Conservation (phyloP, 2,888 invertebrate species). For the Hyposoter didymator region DNA sequence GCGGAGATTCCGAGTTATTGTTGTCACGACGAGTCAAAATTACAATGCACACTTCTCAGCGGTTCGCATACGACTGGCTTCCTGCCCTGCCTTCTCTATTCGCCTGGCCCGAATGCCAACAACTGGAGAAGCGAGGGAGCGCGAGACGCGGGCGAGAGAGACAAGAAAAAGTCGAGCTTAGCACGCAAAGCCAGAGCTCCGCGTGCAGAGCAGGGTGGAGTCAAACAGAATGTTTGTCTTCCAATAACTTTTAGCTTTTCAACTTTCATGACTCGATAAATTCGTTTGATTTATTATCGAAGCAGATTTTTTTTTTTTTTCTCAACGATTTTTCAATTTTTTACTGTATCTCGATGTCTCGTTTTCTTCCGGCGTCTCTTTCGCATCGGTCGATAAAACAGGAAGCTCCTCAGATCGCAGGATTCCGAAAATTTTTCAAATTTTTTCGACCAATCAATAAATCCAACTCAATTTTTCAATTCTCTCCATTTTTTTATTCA, state of each 20-base stretch:
- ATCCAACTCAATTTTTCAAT: constrained; percentile 8
- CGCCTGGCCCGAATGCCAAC: constrained; percentile 23
- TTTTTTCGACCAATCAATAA: constrained; percentile 38
- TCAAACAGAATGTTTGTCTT: not conserved
- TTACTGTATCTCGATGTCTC: not conserved
- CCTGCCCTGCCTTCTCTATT: constrained; percentile 3
- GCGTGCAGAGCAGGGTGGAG: constrained; percentile 50
- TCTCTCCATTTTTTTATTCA: constrained; percentile 39
- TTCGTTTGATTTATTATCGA: constrained; percentile 1
- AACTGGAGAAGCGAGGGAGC: constrained; percentile 19
- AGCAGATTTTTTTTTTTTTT: not conserved
- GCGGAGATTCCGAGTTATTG: not conserved
- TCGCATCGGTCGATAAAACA: constrained; percentile 23
- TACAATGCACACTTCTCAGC: constrained; percentile 45
- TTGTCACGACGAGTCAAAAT: constrained; percentile 33
- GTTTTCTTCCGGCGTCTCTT: constrained; percentile 18
- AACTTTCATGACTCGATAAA: not conserved
- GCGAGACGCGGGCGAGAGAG: constrained; percentile 19
- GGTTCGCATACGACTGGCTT: constrained; percentile 65
- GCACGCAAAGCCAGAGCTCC: constrained; percentile 34
- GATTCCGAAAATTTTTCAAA: constrained; percentile 40
- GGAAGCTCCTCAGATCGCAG: not conserved
- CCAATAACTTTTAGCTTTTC: constrained; percentile 13
- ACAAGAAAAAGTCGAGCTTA: not conserved
- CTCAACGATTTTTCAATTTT: not conserved